Evolutionary conservation across 2,113 vertebrate genomes (phyloP).

Genomic region (Passer montanus): DNA sequence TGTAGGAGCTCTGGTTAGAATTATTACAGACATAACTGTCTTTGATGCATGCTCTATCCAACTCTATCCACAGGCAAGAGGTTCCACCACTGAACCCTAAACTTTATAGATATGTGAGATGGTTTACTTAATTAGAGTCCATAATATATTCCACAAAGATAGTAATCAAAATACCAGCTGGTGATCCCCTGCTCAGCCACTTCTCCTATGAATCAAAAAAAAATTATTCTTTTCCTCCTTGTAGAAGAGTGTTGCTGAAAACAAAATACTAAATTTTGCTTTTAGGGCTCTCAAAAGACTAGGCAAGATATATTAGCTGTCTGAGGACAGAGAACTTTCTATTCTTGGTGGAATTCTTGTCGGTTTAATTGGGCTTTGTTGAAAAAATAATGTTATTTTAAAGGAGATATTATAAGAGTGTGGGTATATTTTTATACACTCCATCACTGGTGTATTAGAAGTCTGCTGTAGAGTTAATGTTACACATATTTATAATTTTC

Average conservation of each 20-base stretch:
- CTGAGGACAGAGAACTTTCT: constrained; percentile 33
- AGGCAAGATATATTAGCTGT: constrained; percentile 19
- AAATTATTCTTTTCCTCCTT: constrained; percentile 24
- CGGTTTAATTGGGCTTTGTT: constrained; percentile 53
- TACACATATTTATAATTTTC: not conserved
- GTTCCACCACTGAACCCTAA: not conserved
- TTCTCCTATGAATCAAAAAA: constrained; percentile 32
- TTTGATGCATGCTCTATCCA: not conserved
- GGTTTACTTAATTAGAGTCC: not conserved
- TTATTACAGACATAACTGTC: not conserved
- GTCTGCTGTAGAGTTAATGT: not conserved
- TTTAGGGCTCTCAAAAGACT: constrained; percentile 46
- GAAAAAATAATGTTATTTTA: constrained; percentile 46
- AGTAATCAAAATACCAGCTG: constrained; percentile 8
- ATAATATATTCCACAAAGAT: not conserved
- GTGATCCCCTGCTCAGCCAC: not conserved
- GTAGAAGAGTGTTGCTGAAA: constrained; percentile 27
- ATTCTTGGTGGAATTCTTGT: constrained; percentile 46
- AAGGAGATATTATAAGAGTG: not conserved
- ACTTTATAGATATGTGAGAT: not conserved
- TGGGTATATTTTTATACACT: constrained; percentile 8
- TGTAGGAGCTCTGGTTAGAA: not conserved
- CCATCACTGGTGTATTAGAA: not conserved
- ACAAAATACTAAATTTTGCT: constrained; percentile 53
- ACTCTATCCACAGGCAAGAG: not conserved